Evolutionary conservation across 2,113 vertebrate genomes (phyloP).

Genomic region (Ptychochromis oligacanthus): DNA sequence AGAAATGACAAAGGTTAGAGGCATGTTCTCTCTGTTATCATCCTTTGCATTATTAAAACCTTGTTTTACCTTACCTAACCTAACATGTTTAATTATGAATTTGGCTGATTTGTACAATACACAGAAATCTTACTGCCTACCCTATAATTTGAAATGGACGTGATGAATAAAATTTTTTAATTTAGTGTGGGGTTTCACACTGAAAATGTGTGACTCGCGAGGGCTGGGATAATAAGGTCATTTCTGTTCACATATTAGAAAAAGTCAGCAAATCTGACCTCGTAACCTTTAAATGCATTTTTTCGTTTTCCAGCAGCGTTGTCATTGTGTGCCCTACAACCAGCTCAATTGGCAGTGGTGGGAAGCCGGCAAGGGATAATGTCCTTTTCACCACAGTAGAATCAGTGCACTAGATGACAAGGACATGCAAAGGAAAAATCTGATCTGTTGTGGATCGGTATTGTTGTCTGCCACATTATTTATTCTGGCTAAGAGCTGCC

Average conservation of each 20-base stretch:
- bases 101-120: neutral
- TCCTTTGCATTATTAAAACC: constrained; percentile 7
- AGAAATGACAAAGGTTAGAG: constrained; percentile 13
- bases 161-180: neutral
- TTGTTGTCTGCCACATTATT: neutral
- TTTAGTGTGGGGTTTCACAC: neutral
- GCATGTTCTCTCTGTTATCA: neutral
- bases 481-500: constrained; percentile 1
- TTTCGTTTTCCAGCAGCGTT: constrained; percentile 3
- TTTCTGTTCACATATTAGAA: constrained; percentile 9
- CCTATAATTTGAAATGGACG: constrained; percentile 1
- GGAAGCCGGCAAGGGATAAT: constrained; percentile 16
- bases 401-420: neutral
- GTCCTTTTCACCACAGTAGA: neutral
- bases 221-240: neutral
- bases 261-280: constrained; percentile 4
- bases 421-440: constrained; percentile 2
- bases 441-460: neutral
- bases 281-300: neutral
- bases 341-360: neutral
- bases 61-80: neutral
- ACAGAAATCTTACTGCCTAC: neutral
- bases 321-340: neutral
- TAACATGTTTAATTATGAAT: constrained; percentile 14
- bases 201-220: neutral